Conservation (phyloP, 2,113 vertebrate species). For the Acanthochromis polyacanthus region DNA sequence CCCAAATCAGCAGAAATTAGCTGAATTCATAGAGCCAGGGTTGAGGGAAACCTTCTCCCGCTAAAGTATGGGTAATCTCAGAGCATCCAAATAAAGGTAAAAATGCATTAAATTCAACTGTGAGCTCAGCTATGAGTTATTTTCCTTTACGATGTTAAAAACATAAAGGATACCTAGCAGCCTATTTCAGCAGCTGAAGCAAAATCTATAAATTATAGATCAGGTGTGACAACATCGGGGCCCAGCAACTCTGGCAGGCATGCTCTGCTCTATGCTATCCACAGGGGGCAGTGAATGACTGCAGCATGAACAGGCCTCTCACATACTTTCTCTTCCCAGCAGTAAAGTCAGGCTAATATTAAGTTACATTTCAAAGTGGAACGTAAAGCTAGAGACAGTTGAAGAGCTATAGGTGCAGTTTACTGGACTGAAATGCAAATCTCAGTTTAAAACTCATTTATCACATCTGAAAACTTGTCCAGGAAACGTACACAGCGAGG, state of each 20-base stretch:
- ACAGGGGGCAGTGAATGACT: constrained; percentile 80
- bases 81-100: constrained; percentile 4
- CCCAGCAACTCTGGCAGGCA: neutral
- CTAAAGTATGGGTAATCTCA: constrained; percentile 35
- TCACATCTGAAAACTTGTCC: too few species aligned
- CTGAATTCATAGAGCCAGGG: neutral
- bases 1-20: constrained; percentile 37
- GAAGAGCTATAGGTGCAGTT: neutral
- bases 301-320: neutral
- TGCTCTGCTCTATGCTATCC: constrained; percentile 72
- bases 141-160: constrained; percentile 7
- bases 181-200: constrained; percentile 54
- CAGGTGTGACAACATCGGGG: constrained; percentile 62
- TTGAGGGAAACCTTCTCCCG: neutral
- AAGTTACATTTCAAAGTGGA: constrained; percentile 2
- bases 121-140: neutral
- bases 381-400: neutral
- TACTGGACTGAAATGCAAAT: neutral
- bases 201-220: constrained; percentile 78
- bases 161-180: too few species aligned
- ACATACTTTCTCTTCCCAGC: neutral
- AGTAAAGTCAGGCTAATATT: neutral
- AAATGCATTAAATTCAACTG: constrained; percentile 22
- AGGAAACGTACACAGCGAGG: neutral
- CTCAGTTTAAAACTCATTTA: too few species aligned